Evolutionary conservation across 2,113 vertebrate species (phyloP).

Genomic region (Cottus gobio): DNA sequence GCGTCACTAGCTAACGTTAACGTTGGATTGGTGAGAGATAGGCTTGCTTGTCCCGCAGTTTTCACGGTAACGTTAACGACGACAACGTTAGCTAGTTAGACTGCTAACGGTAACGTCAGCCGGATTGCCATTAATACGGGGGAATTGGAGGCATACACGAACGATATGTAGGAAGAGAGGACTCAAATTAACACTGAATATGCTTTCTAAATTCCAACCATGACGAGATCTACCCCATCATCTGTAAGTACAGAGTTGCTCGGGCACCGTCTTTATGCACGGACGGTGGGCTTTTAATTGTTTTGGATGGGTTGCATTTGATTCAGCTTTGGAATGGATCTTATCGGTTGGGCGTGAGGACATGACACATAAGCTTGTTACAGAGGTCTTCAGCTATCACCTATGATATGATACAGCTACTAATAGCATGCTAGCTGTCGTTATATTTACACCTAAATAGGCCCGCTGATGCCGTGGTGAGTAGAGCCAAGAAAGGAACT

Average conservation of each 20-base stretch:
- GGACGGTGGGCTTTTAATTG: constrained; percentile 58
- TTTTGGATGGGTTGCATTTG: constrained; percentile 64
- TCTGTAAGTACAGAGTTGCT: constrained; percentile 77
- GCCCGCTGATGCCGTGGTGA: constrained; percentile 71
- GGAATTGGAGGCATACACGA: constrained; percentile 41
- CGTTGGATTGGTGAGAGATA: constrained; percentile 70
- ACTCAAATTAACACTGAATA: constrained; percentile 71
- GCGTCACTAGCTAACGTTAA: constrained; percentile 78
- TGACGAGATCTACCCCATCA: constrained; percentile 77
- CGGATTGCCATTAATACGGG: constrained; percentile 53
- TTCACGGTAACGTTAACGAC: constrained; percentile 69
- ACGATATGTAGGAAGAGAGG: constrained; percentile 60
- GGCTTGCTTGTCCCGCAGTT: constrained; percentile 75
- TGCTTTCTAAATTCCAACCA: constrained; percentile 78
- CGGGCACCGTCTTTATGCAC: constrained; percentile 50
- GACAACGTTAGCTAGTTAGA: constrained; percentile 70
- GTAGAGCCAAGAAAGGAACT: constrained; percentile 75
- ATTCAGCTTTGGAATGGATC: constrained; percentile 51
- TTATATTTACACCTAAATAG: constrained; percentile 79
- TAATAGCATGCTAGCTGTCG: constrained; percentile 74
- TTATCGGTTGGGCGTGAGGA: constrained; percentile 73
- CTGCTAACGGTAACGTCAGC: constrained; percentile 66
- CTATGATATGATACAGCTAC: constrained; percentile 59
- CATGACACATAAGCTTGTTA: constrained; percentile 62
- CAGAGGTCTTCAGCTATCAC: constrained; percentile 58